Evolutionary conservation across 2,113 vertebrate species (phyloP).

Genomic region (Nettapus auritus): DNA sequence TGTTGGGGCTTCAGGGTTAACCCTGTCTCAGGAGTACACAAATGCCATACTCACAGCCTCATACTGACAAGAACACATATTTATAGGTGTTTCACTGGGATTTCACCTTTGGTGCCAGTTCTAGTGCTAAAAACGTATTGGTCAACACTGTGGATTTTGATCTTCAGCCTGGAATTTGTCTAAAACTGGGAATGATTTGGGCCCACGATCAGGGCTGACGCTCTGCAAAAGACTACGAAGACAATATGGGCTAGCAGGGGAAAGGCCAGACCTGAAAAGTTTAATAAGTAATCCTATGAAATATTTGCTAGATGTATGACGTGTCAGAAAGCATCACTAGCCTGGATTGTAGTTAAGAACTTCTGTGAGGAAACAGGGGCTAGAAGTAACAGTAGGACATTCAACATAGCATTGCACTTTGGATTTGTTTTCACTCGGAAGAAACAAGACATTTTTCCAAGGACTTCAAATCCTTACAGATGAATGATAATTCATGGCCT

Average conservation of each 20-base stretch:
- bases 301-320: neutral
- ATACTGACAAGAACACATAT: neutral
- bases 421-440: neutral
- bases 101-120: too few relatives aligned
- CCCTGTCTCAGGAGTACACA: too few relatives aligned
- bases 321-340: neutral
- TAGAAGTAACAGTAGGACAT: neutral
- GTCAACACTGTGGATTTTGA: too few relatives aligned
- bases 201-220: neutral
- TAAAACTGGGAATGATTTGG: neutral
- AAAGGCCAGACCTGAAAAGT: neutral
- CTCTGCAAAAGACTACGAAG: neutral
- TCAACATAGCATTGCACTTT: rapidly evolving
- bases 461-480: neutral
- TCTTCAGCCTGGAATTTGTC: too few relatives aligned
- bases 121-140: neutral
- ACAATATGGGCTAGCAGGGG: neutral
- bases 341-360: neutral
- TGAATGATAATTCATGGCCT: rapidly evolving
- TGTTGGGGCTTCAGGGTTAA: neutral
- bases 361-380: neutral
- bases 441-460: neutral
- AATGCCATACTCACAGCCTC: neutral
- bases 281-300: neutral
- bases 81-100: too few relatives aligned